Evolutionary conservation across 2,113 vertebrate genomes (phyloP), one percentile per base, ranked within the genome.

Genomic region (Thermophis baileyi): DNA sequence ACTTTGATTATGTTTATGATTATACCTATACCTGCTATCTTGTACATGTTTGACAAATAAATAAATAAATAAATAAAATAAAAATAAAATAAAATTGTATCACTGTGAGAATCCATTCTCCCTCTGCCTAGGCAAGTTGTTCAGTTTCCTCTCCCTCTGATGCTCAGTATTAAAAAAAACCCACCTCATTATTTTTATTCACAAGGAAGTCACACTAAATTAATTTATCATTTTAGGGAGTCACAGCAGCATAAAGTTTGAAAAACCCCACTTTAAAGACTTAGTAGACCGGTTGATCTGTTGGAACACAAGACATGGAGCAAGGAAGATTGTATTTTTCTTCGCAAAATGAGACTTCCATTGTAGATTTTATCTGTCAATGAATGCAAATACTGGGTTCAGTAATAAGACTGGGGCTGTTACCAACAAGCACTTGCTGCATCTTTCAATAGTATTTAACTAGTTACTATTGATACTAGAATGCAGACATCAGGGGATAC

Each of bases 121-220:
- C 60, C 63, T 35, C 63, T 74, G n/a, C 63, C 30, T 35, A 35
- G 30, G 14, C 14, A 74, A 74, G 30, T 16, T 74, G n/a, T 74
- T 35, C 63, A 35, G 63, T 16, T 74, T 74, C 30, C 4, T 74
- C n/a, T 74, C 30, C 63, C 63, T 35, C 63, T 74, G n/a, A 74
- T 0, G 1, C 30, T 74, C 30, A 18, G 63, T n/a, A 74, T 14
- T 11, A 69, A n/a, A n/a, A 69, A n/a, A 60, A 60, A 51, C 2
- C n/a, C n/a, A n/a, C 1, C 57, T 60, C 57, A 60, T 3, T 30
- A 60, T 27, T 60, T 60, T 60, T 60, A 60, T 10, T 60, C 27
- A 30, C 25, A 60, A 91, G 92, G 92, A 92, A 95, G 90, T 54
- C 87, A 44, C 24, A 30, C 9, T 60, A 60, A 60, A 60, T 60